Evolutionary conservation across 2,888 invertebrate genomes (phyloP).

Genomic region (Apotomis betuletana): DNA sequence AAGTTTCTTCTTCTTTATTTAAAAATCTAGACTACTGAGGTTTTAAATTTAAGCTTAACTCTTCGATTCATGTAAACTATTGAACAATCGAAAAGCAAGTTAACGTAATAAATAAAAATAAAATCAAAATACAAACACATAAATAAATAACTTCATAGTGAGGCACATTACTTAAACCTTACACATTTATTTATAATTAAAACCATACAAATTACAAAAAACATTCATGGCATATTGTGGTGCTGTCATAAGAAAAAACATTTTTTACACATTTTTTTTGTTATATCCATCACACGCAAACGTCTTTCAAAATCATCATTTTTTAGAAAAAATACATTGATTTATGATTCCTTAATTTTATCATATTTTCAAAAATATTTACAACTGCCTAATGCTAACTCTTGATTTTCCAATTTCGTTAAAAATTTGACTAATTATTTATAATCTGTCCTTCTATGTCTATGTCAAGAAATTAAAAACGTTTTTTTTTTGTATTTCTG

Average conservation of each 20-base stretch:
- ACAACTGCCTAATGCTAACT: conserved; percentile 62
- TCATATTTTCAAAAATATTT: conserved; percentile 52
- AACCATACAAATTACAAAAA: conserved; percentile 44
- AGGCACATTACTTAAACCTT: conserved; percentile 43
- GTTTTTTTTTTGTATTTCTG: conserved; percentile 54
- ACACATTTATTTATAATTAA: conserved; percentile 47
- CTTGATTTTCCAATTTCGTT: conserved; percentile 47
- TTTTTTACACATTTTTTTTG: conserved; percentile 56
- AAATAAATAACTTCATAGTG: conserved; percentile 47
- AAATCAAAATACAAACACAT: conserved; percentile 42
- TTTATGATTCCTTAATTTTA: conserved; percentile 49
- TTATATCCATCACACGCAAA: conserved; percentile 52
- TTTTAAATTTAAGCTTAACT: conserved; percentile 30
- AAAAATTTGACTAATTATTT: conserved; percentile 61
- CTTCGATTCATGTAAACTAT: conserved; percentile 35
- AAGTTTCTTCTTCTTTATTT: conserved; percentile 4
- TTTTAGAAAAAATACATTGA: conserved; percentile 61
- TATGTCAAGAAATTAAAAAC: conserved; percentile 55
- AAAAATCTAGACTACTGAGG: conserved; percentile 26
- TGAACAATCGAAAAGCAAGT: conserved; percentile 38
- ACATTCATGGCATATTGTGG: conserved; percentile 54
- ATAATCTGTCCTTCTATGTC: conserved; percentile 44
- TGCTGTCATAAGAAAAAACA: conserved; percentile 59
- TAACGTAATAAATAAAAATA: conserved; percentile 25
- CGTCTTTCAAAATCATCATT: conserved; percentile 55